phyloP scores from a whole-genome alignment of 2,797 vertebrate species.

The Pagetopsis macropterus region DNA sequence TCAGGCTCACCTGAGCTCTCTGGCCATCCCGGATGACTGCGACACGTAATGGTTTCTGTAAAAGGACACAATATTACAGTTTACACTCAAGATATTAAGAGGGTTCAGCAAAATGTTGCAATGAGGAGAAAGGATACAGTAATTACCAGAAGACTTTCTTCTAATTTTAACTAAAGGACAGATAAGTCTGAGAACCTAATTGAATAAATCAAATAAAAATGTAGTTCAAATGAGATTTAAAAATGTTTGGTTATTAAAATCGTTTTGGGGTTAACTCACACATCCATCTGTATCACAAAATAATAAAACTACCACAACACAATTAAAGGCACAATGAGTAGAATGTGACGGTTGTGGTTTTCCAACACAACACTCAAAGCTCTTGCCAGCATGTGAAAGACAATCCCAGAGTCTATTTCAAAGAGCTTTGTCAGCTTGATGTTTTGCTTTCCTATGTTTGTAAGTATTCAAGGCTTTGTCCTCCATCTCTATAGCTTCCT shows the following conservation, averaged over 20 bases:
- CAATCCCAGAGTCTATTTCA: no score
- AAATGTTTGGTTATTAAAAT: background rate
- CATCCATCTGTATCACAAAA: background rate
- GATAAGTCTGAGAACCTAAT: background rate
- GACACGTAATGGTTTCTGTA: conserved; percentile 89
- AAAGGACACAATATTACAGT: conserved; percentile 14
- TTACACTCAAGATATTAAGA: background rate
- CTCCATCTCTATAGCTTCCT: no score
- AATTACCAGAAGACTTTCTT: background rate
- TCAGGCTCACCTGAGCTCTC: conserved; percentile 86
- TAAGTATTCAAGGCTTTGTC: no score
- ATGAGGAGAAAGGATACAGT: background rate
- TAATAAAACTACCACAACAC: background rate
- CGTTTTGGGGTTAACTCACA: background rate
- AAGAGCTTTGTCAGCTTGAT: no score
- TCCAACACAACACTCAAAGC: no score
- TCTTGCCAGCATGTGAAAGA: no score
- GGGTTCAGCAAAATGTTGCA: background rate
- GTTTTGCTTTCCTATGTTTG: no score
- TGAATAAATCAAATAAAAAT: background rate
- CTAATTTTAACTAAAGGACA: background rate
- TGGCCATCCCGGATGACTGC: conserved; percentile 86
- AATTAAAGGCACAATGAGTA: background rate
- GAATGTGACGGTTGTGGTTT: no score
- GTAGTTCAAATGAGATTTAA: background rate